A percentile compares a stretch with the other conserved stretches of the same genome.
Conservation (phyloP, 2,113 vertebrate genomes). For the Meriones unguiculatus region DNA sequence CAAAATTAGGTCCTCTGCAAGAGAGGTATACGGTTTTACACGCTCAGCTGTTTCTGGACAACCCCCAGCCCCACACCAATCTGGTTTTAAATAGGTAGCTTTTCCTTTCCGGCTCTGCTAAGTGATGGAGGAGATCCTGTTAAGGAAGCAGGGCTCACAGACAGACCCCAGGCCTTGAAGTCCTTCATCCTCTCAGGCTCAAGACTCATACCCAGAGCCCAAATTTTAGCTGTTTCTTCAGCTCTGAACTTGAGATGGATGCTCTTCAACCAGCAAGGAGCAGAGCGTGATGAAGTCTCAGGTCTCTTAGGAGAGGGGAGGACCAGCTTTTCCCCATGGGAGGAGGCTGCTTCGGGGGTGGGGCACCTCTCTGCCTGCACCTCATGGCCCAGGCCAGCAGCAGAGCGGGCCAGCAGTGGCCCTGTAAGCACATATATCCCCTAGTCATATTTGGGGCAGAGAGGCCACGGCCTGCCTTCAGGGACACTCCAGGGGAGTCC, state of each 20-base stretch:
- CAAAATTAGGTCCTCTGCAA: not conserved
- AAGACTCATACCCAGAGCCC: not conserved
- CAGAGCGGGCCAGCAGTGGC: not conserved
- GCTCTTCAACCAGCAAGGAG: no score
- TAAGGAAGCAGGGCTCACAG: not conserved
- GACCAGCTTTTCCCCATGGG: no score
- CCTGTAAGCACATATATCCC: not conserved
- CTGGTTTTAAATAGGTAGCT: not conserved
- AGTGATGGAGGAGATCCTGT: not conserved
- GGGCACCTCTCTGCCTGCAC: fast-evolving
- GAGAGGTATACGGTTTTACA: not conserved
- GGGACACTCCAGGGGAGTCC: no score
- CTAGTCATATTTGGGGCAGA: no score
- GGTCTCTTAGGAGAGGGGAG: no score
- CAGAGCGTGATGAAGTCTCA: fast-evolving
- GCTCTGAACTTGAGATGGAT: not conserved
- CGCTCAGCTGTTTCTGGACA: not conserved
- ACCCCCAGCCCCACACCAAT: not conserved
- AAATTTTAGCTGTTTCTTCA: not conserved
- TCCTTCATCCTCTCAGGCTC: not conserved
- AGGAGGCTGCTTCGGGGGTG: not conserved
- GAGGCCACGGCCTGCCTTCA: not conserved
- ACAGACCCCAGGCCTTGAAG: not conserved
- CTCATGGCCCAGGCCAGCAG: not conserved
- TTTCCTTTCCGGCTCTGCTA: not conserved